Base-by-base conservation (phyloP, 2,888 invertebrate genomes). In the Pandemis cinnamomeana region DNA sequence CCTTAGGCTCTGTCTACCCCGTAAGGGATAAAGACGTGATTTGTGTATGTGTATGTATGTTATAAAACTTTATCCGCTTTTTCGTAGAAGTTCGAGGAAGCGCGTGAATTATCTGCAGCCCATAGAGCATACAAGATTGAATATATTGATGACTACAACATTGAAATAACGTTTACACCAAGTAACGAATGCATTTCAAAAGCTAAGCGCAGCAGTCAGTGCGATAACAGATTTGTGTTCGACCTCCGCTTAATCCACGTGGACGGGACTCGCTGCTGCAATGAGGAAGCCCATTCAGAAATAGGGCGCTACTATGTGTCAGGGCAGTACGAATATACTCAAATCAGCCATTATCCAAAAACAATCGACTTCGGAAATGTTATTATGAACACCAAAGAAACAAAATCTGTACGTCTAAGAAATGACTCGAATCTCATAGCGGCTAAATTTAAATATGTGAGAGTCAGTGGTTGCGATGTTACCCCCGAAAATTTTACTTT, bases 281-380 rank as follows among this genome's bases (percentile, higher is more conserved):
- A 85, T 71, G 81, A 87, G 76, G 93, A 93, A 78, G 77, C 80
- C 44, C 93, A 94, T 79, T 86, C 91, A 20, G 94, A 94, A 88
- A 86, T 91, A 60, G 92, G 95, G 1, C 88, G 95, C 70, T 91
- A 95, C 72, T 95, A 95, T 76, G 86, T 96, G 27, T 93, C 95
- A 80, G 96, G 95, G 0, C 91, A 95, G 82, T 94, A 91, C 73
- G 95, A 95, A 86, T 85, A 88, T 63, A 90, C 94, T 44, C 83
- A 86, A 42, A 84, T 96, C 15, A 83, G 83, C 5, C 87, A 95
- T 76, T 78, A 82, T 36, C 96, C 96, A 0, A 86, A 91, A 73
- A 79, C 83, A 7, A 76, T 96, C 0, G 79, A 92, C 76, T 91
- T 95, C 76, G 91, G 91, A 2, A 85, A 94, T 53, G 85, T 95